Evolutionary conservation across 2,888 invertebrate species (phyloP).

Genomic region (Drosophila peninsularis): DNA sequence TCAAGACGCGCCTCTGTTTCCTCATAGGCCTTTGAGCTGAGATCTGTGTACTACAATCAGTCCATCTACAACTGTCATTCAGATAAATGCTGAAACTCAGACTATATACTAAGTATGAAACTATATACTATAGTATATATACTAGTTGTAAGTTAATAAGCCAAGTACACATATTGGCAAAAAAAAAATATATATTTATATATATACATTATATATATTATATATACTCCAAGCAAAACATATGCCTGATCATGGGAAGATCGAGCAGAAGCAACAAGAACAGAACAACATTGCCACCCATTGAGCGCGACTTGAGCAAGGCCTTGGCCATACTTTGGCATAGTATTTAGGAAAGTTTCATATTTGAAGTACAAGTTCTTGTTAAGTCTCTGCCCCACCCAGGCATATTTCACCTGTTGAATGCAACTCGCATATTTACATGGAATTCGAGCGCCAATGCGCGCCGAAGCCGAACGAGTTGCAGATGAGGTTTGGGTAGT

Average conservation of each 20-base stretch:
- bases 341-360: slow-evolving; percentile 21
- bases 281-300: neutral
- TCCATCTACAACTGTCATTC: too few relatives aligned
- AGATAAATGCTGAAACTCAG: too few relatives aligned
- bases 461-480: slow-evolving; percentile 52
- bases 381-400: slow-evolving; percentile 8
- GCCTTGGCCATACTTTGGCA: neutral
- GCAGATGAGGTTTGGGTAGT: neutral
- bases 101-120: too few relatives aligned
- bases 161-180: too few relatives aligned
- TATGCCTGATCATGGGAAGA: neutral
- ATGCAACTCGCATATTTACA: slow-evolving; percentile 44
- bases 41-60: too few relatives aligned
- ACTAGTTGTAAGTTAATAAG: too few relatives aligned
- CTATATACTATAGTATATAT: too few relatives aligned
- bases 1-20: too few relatives aligned
- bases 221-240: too few relatives aligned
- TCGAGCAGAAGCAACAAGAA: neutral
- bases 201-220: too few relatives aligned
- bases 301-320: neutral
- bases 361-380: slow-evolving; percentile 24
- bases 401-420: slow-evolving; percentile 42
- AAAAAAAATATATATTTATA: too few relatives aligned
- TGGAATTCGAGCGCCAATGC: slow-evolving; percentile 55
- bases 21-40: too few relatives aligned